Conservation (phyloP, 1,140 invertebrate genomes). For the Pomacea maculata region DNA sequence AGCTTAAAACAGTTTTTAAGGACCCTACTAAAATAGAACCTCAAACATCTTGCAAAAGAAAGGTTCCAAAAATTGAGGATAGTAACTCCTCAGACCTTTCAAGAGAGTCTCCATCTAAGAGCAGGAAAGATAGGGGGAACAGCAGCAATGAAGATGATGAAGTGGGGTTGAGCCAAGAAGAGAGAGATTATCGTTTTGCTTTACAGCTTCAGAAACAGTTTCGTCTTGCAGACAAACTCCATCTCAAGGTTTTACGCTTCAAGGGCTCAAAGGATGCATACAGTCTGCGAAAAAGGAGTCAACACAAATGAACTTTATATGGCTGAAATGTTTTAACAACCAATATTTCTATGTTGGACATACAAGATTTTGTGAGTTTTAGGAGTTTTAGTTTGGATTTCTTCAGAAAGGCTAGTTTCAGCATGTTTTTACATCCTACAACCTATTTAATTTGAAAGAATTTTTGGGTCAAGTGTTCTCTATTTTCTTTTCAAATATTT, state of each 20-base stretch:
- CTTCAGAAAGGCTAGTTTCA: too few species aligned
- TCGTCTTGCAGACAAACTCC: conserved; percentile 34
- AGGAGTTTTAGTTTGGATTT: too few species aligned
- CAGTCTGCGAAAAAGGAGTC: conserved; percentile 27
- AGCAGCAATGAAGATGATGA: conserved; percentile 1
- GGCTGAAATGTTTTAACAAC: too few species aligned
- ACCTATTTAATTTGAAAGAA: too few species aligned
- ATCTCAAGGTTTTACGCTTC: conserved; percentile 22
- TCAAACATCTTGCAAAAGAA: neutral
- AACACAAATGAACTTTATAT: too few species aligned
- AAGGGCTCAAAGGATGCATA: conserved; percentile 42
- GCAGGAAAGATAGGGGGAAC: neutral
- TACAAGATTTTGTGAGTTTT: too few species aligned
- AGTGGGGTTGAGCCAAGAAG: conserved; percentile 31
- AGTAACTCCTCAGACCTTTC: neutral
- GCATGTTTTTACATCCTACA: too few species aligned
- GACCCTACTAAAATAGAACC: neutral
- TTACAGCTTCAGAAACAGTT: conserved; percentile 36
- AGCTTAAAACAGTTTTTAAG: too few species aligned
- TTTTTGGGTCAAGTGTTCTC: too few species aligned
- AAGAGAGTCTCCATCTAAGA: neutral
- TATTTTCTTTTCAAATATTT: too few species aligned
- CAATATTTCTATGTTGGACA: too few species aligned
- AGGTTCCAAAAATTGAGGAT: neutral
- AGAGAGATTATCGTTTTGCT: conserved; percentile 34